Evolutionary conservation across 2,113 vertebrate species (phyloP), one percentile per base, ranked within the genome.

Genomic region (Epinephelus moara): DNA sequence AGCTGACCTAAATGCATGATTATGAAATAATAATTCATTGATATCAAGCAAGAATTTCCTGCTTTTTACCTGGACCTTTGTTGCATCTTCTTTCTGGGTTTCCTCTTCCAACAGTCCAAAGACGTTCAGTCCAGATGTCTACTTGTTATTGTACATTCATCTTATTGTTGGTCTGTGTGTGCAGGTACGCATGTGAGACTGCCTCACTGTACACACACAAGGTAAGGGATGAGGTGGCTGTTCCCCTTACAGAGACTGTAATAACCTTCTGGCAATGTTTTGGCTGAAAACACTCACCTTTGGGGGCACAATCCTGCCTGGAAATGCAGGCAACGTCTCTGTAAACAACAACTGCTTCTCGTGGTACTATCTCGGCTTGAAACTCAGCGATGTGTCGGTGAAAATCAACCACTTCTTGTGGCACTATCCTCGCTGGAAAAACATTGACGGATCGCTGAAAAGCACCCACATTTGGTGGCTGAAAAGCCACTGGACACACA

Each of bases 221-320:
- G 23, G 1, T 50, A 6, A 63, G 25, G 56, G 30, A 52, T 47
- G 13, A 67, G 45, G 64, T 30, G 45, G 33, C 55, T 68, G 15
- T 55, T 33, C 60, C 85, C 4, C 77, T 50, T 82, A 70, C 69
- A 52, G 57, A 25, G n/a, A 42, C 63, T 62, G 82, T 80, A 57
- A 52, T 66, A 52, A 45, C 25, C 42, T 69, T 19, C 37, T 2
- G 53, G 23, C 74, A 53, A 8, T 78, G 45, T 78, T 81, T 75
- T 30, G 30, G 30, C 30, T 30, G 30, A 30, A 30, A 30, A 30
- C 30, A 30, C 30, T 30, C 30, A 30, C 30, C 30, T 30, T 30
- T 30, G 30, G 4, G 30, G 30, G 30, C 30, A 30, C 3, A 30
- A 30, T 30, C 30, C 30, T 30, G 30, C 4, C 30, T 30, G 30